Conservation (phyloP, 2,888 invertebrate genomes). For the Ferrisia virgata region DNA sequence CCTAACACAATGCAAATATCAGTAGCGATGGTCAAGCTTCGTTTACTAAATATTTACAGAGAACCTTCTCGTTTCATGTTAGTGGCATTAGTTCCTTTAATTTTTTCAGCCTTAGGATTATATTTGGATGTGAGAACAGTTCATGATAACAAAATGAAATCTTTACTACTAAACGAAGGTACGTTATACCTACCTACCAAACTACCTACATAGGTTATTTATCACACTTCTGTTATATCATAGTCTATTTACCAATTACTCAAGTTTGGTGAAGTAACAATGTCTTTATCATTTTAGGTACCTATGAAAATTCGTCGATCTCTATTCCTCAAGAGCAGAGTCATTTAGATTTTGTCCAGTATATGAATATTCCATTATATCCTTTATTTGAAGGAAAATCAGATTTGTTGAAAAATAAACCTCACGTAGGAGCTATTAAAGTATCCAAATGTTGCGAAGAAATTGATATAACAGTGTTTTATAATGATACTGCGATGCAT, state of each 20-base stretch:
- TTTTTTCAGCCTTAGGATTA: constrained; percentile 66
- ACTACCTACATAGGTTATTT: background rate
- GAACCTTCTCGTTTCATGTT: constrained; percentile 71
- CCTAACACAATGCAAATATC: background rate
- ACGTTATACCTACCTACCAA: background rate
- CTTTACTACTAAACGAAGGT: constrained; percentile 18
- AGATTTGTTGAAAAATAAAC: constrained; percentile 59
- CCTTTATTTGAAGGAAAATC: background rate
- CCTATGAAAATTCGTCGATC: constrained; percentile 16
- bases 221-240: too few relatives aligned
- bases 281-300: background rate
- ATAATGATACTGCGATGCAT: constrained; percentile 77
- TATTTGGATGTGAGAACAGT: constrained; percentile 52
- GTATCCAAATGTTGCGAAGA: constrained; percentile 53
- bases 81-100: constrained; percentile 69
- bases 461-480: constrained; percentile 57
- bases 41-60: constrained; percentile 65
- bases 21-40: constrained; percentile 63
- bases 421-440: constrained; percentile 67
- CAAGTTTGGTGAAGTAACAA: too few relatives aligned
- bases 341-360: background rate
- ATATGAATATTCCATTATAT: background rate
- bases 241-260: too few relatives aligned
- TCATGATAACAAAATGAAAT: constrained; percentile 13
- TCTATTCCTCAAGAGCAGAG: background rate